phyloP scores from a whole-genome alignment of 2,797 vertebrate species.

The Rhodeus uyekii region DNA sequence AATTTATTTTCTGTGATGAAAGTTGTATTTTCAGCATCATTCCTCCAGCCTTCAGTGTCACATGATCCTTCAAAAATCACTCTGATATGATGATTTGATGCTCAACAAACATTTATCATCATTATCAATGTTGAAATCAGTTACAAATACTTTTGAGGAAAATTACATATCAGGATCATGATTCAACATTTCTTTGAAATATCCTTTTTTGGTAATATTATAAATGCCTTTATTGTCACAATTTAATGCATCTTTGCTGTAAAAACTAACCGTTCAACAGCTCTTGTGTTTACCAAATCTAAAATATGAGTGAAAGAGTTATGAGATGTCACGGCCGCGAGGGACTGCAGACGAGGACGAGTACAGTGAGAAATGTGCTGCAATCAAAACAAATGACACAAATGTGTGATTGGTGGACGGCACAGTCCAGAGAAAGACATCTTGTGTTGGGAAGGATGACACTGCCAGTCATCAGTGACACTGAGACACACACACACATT shows the following conservation, averaged over 20 bases:
- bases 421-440: slow-evolving; percentile 21
- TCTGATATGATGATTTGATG: no score
- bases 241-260: neutral
- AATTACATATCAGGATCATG: neutral
- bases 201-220: neutral
- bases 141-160: no score
- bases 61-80: no score
- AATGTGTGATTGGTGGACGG: neutral
- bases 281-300: neutral
- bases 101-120: no score
- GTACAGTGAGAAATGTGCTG: neutral
- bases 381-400: slow-evolving; percentile 10
- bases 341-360: neutral
- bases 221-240: neutral
- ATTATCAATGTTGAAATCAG: no score
- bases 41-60: no score
- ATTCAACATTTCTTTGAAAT: neutral
- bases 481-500: slow-evolving; percentile 6
- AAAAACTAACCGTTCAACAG: neutral
- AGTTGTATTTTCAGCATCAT: no score
- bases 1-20: no score
- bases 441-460: slow-evolving; percentile 37
- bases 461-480: slow-evolving; percentile 36
- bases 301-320: neutral
- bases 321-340: slow-evolving; percentile 10